Evolutionary conservation across 2,888 invertebrate species (phyloP).

Genomic region (Thelaira solivaga): DNA sequence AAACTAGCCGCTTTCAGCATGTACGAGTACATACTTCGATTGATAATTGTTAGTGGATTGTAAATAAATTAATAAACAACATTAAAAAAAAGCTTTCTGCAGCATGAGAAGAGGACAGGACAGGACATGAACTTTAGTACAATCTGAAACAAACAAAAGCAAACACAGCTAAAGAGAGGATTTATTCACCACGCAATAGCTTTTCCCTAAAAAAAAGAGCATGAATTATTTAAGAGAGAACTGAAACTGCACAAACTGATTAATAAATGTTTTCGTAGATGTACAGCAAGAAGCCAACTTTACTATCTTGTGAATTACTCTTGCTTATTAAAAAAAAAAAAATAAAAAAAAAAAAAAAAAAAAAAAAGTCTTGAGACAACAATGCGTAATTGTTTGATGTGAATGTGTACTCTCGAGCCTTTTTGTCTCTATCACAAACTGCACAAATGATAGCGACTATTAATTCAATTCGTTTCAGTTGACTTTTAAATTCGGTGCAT

Average conservation of each 20-base stretch:
- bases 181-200: too few species aligned
- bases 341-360: too few species aligned
- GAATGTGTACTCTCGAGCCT: slow-evolving; percentile 1
- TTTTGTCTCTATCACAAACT: background rate
- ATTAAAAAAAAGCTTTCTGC: slow-evolving; percentile 28
- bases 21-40: background rate
- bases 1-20: slow-evolving; percentile 1
- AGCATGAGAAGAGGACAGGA: background rate
- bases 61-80: background rate
- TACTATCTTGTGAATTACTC: too few species aligned
- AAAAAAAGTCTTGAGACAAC: background rate
- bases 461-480: background rate
- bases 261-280: too few species aligned
- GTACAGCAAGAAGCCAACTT: too few species aligned
- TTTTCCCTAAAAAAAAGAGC: too few species aligned
- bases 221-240: too few species aligned
- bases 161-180: too few species aligned
- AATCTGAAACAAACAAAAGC: too few species aligned
- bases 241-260: too few species aligned
- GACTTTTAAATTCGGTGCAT: slow-evolving; percentile 5
- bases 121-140: too few species aligned
- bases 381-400: slow-evolving; percentile 13
- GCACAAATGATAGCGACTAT: background rate
- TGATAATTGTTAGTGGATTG: background rate
- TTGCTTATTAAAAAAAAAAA: too few species aligned